Base-by-base conservation (phyloP, 2,113 vertebrate species). In the Oostethus manadensis region DNA sequence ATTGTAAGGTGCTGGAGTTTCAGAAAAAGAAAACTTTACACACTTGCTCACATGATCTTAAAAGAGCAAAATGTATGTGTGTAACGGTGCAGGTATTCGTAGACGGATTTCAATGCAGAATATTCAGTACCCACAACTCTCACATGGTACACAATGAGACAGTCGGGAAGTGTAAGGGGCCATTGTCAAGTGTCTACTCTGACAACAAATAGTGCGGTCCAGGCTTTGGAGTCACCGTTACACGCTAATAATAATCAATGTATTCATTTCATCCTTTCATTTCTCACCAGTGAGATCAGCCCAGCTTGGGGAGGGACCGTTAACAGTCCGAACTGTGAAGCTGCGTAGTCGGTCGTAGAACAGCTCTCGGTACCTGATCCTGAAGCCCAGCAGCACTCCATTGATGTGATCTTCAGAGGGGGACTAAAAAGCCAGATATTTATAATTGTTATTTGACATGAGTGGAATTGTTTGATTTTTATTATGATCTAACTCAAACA, bases 331-430 rank as follows among this genome's bases (percentile, higher is more conserved):
- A 50, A 93, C 79, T 5, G 91, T 84, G 78, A 93, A 95, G 71
- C 92, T 91, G 4, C 92, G 84, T 22, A 93, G 77, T 0, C 86
- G 84, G 57, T 96, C 93, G 0, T 93, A 89, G 16, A 87, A 78
- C 60, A 99, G 86, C 84, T 98, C 96, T 0, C 97, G 88, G 80
- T 93, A 99, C 1, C 93, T 91, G 64, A 98, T 92, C 21, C 93
- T 90, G 82, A 95, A 99, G 0, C 97, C 97, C 78, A 98, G 78
- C 66, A 98, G 89, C 82, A 99, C 92, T 53, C 97, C 97, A 0
- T 99, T 98, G 71, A 99, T 92, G 70, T 93, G 94, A 80, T 98
- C 95, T 82, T 98, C 95, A 0, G 92, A 62, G 0, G 97, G 97
- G 0, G 93, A 89, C 97, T 99, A 33, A 13, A 18, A 18, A 47